These are phyloP conservation scores for Calliopsis andreniformis DNA, from an alignment of 1,140 invertebrate genomes.

Conservation along the genomic window DNA sequence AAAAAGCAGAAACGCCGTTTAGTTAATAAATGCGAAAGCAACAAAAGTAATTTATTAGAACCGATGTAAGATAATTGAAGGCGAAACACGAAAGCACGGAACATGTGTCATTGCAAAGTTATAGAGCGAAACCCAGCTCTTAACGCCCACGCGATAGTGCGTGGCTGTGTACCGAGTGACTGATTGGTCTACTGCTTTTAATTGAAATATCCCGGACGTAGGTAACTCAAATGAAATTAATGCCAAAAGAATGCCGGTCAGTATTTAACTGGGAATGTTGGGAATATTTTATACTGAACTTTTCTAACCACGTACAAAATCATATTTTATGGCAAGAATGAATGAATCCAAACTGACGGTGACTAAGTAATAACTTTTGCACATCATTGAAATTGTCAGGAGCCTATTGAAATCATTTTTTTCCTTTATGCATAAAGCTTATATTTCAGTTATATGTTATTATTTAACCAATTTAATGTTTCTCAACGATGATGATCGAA, in stretches of 20 bases:
- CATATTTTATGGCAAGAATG: no score
- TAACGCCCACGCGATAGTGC: constrained; percentile 55
- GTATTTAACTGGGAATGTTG: neutral
- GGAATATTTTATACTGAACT: neutral
- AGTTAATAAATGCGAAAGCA: neutral
- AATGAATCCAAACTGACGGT: no score
- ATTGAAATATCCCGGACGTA: constrained; percentile 74
- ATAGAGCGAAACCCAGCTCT: constrained; percentile 31
- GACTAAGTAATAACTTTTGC: no score
- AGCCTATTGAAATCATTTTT: no score
- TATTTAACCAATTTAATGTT: no score
- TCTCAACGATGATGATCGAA: no score
- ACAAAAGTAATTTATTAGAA: constrained; percentile 34
- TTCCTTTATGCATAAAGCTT: no score
- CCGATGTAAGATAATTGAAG: constrained; percentile 40
- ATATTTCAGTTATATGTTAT: no score
- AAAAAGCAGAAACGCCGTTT: constrained; percentile 18
- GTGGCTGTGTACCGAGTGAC: constrained; percentile 48
- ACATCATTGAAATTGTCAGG: no score
- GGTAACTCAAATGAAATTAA: constrained; percentile 53
- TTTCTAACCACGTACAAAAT: neutral
- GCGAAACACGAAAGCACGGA: constrained; percentile 22
- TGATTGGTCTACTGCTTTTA: constrained; percentile 67
- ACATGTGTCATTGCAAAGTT: constrained; percentile 26
- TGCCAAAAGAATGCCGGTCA: constrained; percentile 18